phyloP scores from a whole-genome alignment of 2,797 vertebrate genomes.

The Kryptolebias ocellatus region DNA sequence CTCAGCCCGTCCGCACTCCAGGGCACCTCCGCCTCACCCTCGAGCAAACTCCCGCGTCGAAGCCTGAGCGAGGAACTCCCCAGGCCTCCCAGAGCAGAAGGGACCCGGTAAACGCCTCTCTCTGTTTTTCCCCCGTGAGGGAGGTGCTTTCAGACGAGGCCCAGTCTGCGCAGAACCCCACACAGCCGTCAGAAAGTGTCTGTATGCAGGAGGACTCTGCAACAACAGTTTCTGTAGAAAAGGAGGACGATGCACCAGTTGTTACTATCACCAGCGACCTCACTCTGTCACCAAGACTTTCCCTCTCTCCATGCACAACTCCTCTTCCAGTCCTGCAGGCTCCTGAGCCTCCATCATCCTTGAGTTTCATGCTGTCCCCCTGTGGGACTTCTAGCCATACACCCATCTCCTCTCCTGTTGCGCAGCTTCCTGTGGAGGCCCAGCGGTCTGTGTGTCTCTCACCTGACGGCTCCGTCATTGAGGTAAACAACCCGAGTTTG shows the following conservation, averaged over 20 bases:
- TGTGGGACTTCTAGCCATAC: constrained; percentile 24
- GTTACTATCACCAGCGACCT: neutral
- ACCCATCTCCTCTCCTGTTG: constrained; percentile 18
- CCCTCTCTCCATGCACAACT: constrained; percentile 25
- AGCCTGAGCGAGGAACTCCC: constrained; percentile 38
- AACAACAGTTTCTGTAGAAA: constrained; percentile 4
- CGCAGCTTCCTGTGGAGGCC: constrained; percentile 6
- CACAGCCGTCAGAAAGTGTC: constrained; percentile 10
- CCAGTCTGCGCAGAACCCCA: constrained; percentile 10
- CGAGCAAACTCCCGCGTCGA: constrained; percentile 32
- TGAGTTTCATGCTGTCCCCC: constrained; percentile 64
- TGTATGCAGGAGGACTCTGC: constrained; percentile 10
- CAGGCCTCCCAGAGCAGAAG: neutral
- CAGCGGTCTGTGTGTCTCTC: constrained; percentile 44
- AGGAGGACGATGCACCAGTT: constrained; percentile 15
- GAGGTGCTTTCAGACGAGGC: constrained; percentile 20
- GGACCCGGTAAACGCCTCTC: constrained; percentile 18
- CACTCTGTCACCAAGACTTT: constrained; percentile 13
- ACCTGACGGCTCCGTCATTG: constrained; percentile 48
- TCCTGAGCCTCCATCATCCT: constrained; percentile 30
- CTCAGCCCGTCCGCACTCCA: constrained; percentile 7
- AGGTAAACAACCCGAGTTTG: constrained; percentile 60
- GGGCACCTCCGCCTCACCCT: neutral
- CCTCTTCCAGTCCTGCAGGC: neutral
- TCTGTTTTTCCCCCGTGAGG: constrained; percentile 46